phyloP scores from a whole-genome alignment of 30 jellyfish, hydroid and myxozoan genomes.

The Cassiopea andromeda region DNA sequence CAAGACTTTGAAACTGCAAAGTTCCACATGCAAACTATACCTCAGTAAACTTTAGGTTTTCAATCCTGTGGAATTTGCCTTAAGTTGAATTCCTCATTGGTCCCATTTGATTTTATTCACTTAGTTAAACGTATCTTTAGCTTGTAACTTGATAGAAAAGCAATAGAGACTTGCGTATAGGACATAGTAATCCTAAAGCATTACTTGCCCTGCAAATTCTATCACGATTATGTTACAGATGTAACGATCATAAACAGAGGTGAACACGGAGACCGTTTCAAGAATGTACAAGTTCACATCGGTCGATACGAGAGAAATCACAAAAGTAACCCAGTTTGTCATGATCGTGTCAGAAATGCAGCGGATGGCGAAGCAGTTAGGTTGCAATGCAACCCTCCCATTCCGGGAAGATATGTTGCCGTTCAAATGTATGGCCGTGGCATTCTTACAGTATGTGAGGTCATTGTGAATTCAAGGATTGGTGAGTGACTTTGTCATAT shows the following conservation, averaged over 20 bases:
- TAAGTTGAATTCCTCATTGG: no score
- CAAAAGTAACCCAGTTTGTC: conserved; percentile 92
- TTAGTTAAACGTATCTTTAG: no score
- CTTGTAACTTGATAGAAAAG: no score
- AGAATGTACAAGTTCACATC: conserved; percentile 87
- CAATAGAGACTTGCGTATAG: no score
- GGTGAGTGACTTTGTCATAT: conserved; percentile 58
- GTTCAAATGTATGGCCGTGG: conserved; percentile 94
- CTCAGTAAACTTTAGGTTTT: no score
- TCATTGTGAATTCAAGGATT: conserved; percentile 88
- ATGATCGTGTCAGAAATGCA: conserved; percentile 88
- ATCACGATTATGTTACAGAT: conserved; percentile 33
- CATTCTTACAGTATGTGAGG: conserved; percentile 93
- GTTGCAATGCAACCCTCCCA: conserved; percentile 95
- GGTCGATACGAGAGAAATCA: conserved; percentile 70
- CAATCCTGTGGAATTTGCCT: no score
- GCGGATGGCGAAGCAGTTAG: conserved; percentile 95
- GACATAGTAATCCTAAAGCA: no score
- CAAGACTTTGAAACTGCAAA: no score
- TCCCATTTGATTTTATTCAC: no score
- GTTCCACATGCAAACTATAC: no score
- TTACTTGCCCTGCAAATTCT: no score
- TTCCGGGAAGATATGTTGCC: conserved; percentile 95
- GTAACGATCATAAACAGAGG: conserved; percentile 96
- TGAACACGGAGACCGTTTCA: conserved; percentile 90